These are phyloP conservation scores for Gambusia yucatana DNA, from an alignment of 2,797 vertebrate genomes.

Conservation along the genomic window DNA sequence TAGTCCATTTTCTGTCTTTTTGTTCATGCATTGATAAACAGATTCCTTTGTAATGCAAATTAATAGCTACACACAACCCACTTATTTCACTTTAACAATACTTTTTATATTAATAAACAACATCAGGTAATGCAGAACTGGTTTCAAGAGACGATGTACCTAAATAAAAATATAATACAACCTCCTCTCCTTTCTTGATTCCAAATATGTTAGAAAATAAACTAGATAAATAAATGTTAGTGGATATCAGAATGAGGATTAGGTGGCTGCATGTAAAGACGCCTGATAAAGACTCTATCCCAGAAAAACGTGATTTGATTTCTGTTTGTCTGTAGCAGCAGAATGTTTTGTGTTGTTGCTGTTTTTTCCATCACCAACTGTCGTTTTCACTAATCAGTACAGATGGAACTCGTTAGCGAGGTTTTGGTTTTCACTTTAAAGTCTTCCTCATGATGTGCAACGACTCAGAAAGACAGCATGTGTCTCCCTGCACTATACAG, in stretches of 20 bases:
- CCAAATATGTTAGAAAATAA: background rate
- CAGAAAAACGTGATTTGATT: background rate
- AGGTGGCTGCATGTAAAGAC: background rate
- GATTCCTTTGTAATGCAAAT: background rate
- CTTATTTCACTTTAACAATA: background rate
- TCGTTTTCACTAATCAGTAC: background rate
- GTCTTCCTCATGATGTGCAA: background rate
- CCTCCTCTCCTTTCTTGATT: background rate
- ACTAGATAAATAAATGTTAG: background rate
- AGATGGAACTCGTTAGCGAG: background rate
- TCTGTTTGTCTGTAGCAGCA: background rate
- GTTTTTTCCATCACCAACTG: background rate
- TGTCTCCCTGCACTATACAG: background rate
- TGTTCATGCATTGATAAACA: background rate
- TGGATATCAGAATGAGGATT: background rate
- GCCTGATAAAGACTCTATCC: background rate
- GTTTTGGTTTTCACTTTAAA: background rate
- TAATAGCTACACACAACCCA: background rate
- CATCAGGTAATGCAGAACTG: background rate
- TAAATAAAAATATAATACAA: background rate
- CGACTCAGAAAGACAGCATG: background rate
- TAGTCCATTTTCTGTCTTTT: conserved; percentile 32
- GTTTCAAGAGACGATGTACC: background rate
- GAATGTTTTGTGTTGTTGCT: background rate
- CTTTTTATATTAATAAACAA: background rate